Base-by-base conservation (phyloP, 2,113 vertebrate species). In the Amblyopsis rosae region DNA sequence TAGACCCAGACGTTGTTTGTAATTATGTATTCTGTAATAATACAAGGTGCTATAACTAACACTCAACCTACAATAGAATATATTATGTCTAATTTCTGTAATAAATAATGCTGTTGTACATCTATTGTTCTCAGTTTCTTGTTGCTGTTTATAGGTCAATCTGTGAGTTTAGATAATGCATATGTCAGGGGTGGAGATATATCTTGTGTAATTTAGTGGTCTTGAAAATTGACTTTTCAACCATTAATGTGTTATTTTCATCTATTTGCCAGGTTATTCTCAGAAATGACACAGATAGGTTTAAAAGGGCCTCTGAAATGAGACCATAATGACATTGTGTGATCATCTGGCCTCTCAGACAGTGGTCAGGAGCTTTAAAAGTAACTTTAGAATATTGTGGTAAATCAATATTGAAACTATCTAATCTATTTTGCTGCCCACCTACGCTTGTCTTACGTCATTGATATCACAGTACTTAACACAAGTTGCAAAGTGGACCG, bases 321-420 rank as follows among this genome's bases (percentile, higher is more conserved):
- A 82, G 82, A 85, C 67, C 67, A 75, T 86, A 88, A 87, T 86
- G 87, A 77, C 86, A 86, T 80, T 86, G 79, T 69, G 72, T 71
- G 67, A 88, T 82, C 84, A 80, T 82, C 84, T 76, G 63, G 73
- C 76, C 76, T 63, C 56, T 65, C 65, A 47, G 82, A 82, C 26
- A 60, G 71, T 69, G 77, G 80, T 81, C 70, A 80, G 72, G 62
- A 85, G 84, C 82, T 84, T 71, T 85, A 82, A 83, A 91, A 88
- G 91, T 92, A 93, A 92, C 89, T 92, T 90, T 88, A 92, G 85
- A 90, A 87, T 92, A 86, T 82, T 86, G 84, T 90, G 78, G 90
- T 86, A 82, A 94, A 95, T 95, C 93, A 93, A 94, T 94, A 94
- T 80, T 88, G 16, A 80, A 93, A 84, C 89, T 88, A 93, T 90